Conservation (phyloP, 2,113 vertebrate genomes). For the Apteryx mantelli region DNA sequence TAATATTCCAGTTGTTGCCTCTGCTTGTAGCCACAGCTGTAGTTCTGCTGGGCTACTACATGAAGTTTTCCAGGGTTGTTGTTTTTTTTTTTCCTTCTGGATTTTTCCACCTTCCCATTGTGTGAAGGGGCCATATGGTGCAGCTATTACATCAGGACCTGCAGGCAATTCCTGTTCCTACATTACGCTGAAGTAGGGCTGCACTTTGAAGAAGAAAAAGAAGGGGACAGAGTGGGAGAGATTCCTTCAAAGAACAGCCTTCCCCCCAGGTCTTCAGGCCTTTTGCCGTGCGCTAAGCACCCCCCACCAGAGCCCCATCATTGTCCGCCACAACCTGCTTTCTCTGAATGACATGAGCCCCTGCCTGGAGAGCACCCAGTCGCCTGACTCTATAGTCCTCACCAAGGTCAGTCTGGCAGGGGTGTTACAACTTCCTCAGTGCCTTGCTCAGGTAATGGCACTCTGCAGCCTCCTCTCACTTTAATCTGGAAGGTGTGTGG, state of each 20-base stretch:
- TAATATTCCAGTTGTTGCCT: conserved; percentile 47
- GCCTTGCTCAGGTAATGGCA: too few species aligned
- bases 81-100: neutral
- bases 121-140: conserved; percentile 31
- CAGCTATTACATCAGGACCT: conserved; percentile 19
- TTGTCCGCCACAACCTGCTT: fast-evolving
- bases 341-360: neutral
- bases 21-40: conserved; percentile 51
- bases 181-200: neutral
- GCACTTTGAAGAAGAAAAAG: neutral
- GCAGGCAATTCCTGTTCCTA: conserved; percentile 39
- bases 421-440: neutral
- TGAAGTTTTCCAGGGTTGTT: conserved; percentile 49
- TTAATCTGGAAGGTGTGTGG: neutral
- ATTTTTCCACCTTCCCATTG: conserved; percentile 44
- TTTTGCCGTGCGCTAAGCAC: neutral
- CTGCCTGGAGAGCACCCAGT: neutral
- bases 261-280: neutral
- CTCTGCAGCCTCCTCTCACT: neutral
- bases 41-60: conserved; percentile 8
- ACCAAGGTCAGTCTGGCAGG: neutral
- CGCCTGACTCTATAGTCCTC: neutral
- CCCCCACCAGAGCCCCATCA: fast-evolving
- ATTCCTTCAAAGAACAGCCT: neutral
- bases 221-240: neutral